Base-by-base conservation (phyloP, 2,113 vertebrate genomes). In the Microcebus jonahi region DNA sequence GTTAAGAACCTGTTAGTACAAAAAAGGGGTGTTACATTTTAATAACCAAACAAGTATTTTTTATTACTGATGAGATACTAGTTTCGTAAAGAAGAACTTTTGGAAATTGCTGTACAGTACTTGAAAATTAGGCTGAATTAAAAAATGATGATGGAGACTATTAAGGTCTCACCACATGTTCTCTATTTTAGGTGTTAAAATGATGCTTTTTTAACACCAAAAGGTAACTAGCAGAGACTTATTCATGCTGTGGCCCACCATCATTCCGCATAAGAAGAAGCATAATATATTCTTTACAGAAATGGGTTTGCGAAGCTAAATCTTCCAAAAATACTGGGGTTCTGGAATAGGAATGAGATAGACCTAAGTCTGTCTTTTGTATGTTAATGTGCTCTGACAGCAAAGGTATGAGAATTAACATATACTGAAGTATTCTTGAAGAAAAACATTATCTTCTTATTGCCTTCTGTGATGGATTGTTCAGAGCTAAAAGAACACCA, bases 391-490 rank as follows among this genome's bases (percentile, higher is more conserved):
- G 84, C 94, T 97, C 98, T 98, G 96, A 97, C 91, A 95, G 89
- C 50, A 96, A 97, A 98, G 85, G 94, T 97, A 95, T 96, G 97
- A 55, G 96, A 98, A 98, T 98, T 98, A 98, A 97, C 95, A 96
- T 73, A 95, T 96, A 93, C 36, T 50, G 71, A 90, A 97, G 96
- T 97, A 98, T 95, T 96, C 93, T 53, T 0, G 96, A 97, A 98
- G 98, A 98, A 96, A 97, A 97, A 97, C 97, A 94, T 97, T 98
- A 97, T 98, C 97, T 98, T 90, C 98, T 98, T 98, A 98, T 96
- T 98, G 97, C 98, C 94, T 97, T 97, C 96, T 90, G 95, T 98
- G 97, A 96, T 97, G 97, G 95, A 98, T 96, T 98, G 97, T 98
- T 98, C 90, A 96, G 97, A 97, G 97, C 97, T 97, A 95, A 98